Percentiles rank a stretch among this genome's conserved stretches.
phyloP scores from a whole-genome alignment of 2,797 vertebrate genomes.

The Gephyroberyx darwinii region DNA sequence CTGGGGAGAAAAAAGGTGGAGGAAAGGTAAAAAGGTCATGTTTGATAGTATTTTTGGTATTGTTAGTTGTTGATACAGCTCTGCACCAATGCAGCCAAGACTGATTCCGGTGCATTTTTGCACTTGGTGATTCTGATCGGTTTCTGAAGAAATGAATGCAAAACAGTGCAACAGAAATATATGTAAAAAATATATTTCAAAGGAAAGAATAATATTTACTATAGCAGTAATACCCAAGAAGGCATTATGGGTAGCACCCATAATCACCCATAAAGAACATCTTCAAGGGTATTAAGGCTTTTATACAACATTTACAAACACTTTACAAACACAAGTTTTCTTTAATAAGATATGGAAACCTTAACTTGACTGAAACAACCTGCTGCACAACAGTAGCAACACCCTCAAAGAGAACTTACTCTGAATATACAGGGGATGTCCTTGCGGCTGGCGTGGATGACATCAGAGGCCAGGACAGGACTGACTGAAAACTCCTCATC shows the following conservation, averaged over 20 bases:
- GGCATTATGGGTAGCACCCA: too few relatives aligned
- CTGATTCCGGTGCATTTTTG: not conserved
- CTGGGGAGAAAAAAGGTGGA: slow-evolving; percentile 70
- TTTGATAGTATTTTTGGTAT: not conserved
- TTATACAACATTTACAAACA: too few relatives aligned
- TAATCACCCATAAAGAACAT: too few relatives aligned
- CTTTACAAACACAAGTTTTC: too few relatives aligned
- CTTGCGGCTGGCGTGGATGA: slow-evolving; percentile 97
- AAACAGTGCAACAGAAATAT: not conserved
- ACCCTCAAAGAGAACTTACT: slow-evolving; percentile 79
- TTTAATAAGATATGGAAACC: too few relatives aligned
- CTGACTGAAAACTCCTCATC: slow-evolving; percentile 99
- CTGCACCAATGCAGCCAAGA: not conserved
- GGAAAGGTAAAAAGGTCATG: not conserved
- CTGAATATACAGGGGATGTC: slow-evolving; percentile 98
- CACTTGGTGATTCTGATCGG: not conserved
- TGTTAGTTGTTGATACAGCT: not conserved
- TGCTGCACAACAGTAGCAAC: not conserved
- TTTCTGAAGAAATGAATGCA: not conserved
- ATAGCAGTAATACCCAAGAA: too few relatives aligned
- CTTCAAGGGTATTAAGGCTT: too few relatives aligned
- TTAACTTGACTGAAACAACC: too few relatives aligned
- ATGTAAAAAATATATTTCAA: not conserved
- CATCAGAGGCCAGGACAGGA: slow-evolving; percentile 95
- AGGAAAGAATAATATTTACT: too few relatives aligned